These are phyloP conservation scores for Nemurella pictetii DNA, from an alignment of 2,888 invertebrate species.

Conservation along the genomic window DNA sequence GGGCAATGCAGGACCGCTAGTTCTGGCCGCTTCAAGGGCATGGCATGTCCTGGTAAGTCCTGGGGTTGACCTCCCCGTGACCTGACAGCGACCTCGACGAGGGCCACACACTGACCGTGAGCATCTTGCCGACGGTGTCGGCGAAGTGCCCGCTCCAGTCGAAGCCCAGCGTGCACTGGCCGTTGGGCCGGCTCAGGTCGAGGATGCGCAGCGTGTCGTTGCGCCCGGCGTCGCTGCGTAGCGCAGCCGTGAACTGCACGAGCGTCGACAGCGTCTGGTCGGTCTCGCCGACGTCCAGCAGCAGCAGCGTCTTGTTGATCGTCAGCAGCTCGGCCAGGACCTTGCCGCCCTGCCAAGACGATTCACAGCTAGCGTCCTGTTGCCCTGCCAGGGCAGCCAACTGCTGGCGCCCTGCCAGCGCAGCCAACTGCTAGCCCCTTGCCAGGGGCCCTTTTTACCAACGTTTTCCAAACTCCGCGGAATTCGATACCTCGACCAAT, in stretches of 20 bases:
- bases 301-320: constrained; percentile 55
- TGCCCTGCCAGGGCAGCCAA: too few relatives aligned
- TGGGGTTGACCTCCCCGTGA: too few relatives aligned
- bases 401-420: too few relatives aligned
- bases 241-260: constrained; percentile 55
- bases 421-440: too few relatives aligned
- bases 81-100: too few relatives aligned
- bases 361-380: too few relatives aligned
- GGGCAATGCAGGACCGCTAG: too few relatives aligned
- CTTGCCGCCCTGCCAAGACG: constrained; percentile 56
- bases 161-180: constrained; percentile 46
- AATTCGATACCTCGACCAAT: too few relatives aligned
- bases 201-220: constrained; percentile 50
- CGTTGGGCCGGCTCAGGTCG: constrained; percentile 53
- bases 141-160: constrained; percentile 48
- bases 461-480: too few relatives aligned
- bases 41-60: too few relatives aligned
- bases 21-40: too few relatives aligned
- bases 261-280: constrained; percentile 61
- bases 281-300: constrained; percentile 61
- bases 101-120: constrained; percentile 46
- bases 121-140: constrained; percentile 49
- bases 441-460: too few relatives aligned
- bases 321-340: constrained; percentile 57
- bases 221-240: constrained; percentile 52